phyloP scores from a whole-genome alignment of 2,888 invertebrate species.

The Listrodromus nycthemerus region DNA sequence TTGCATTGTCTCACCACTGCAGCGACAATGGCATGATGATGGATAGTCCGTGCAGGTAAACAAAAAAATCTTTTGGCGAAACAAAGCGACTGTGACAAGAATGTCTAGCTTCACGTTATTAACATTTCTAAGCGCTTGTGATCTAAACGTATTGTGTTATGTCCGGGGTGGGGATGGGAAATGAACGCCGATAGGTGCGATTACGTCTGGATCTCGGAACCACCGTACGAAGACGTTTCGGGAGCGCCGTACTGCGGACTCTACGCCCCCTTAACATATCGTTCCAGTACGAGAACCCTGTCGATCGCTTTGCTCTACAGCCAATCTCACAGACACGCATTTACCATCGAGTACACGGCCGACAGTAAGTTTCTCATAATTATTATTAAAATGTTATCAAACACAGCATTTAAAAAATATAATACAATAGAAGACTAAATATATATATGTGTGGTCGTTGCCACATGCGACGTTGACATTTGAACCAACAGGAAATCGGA shows the following conservation, averaged over 20 bases:
- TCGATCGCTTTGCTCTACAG: constrained; percentile 87
- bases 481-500: constrained; percentile 86
- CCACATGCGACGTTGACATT: neutral
- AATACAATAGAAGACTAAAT: neutral
- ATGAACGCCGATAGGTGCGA: constrained; percentile 85
- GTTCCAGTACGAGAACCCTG: constrained; percentile 87
- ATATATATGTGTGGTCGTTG: neutral
- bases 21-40: constrained; percentile 79
- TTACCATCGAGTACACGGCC: constrained; percentile 88
- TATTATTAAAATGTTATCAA: neutral
- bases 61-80: neutral
- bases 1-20: constrained; percentile 83
- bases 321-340: constrained; percentile 87
- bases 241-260: constrained; percentile 87
- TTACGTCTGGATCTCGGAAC: constrained; percentile 88
- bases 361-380: constrained; percentile 86
- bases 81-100: neutral
- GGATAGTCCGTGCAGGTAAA: constrained; percentile 84
- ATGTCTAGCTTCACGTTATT: neutral
- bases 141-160: neutral
- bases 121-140: neutral
- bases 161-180: neutral
- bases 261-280: constrained; percentile 84
- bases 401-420: neutral
- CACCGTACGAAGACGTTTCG: constrained; percentile 87